Conservation (phyloP, 2,113 vertebrate species). For the Cichladusa arquata region DNA sequence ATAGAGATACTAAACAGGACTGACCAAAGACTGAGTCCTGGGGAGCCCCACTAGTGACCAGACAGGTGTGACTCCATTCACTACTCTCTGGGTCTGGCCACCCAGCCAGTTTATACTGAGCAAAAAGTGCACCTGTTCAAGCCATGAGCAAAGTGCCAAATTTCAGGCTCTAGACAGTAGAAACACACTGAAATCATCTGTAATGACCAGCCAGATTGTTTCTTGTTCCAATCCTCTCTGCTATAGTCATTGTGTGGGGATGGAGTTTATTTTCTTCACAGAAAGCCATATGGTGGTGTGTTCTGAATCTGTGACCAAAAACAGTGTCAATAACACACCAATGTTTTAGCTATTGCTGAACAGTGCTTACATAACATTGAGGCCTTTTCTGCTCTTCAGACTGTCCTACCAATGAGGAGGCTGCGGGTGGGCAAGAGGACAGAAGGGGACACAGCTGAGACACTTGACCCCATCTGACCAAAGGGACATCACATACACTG, state of each 20-base stretch:
- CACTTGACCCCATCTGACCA: not conserved
- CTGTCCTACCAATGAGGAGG: not conserved
- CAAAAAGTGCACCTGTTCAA: not conserved
- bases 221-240: not conserved
- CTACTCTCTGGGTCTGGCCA: too few relatives aligned
- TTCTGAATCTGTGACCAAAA: not conserved
- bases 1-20: not conserved
- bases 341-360: not conserved
- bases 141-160: not conserved
- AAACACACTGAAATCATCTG: not conserved
- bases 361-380: not conserved
- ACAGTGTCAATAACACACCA: not conserved
- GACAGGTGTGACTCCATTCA: not conserved
- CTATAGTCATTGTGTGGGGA: not conserved
- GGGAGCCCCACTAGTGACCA: not conserved
- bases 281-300: not conserved
- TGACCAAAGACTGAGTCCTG: not conserved
- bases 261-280: not conserved
- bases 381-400: not conserved
- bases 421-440: too few relatives aligned
- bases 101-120: not conserved
- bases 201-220: not conserved
- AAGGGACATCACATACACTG: accelerated
- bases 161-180: not conserved
- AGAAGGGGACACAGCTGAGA: not conserved